Evolutionary conservation across 2,888 invertebrate species (phyloP), one percentile per base, ranked within the genome.

Genomic region (Netelia melanura): DNA sequence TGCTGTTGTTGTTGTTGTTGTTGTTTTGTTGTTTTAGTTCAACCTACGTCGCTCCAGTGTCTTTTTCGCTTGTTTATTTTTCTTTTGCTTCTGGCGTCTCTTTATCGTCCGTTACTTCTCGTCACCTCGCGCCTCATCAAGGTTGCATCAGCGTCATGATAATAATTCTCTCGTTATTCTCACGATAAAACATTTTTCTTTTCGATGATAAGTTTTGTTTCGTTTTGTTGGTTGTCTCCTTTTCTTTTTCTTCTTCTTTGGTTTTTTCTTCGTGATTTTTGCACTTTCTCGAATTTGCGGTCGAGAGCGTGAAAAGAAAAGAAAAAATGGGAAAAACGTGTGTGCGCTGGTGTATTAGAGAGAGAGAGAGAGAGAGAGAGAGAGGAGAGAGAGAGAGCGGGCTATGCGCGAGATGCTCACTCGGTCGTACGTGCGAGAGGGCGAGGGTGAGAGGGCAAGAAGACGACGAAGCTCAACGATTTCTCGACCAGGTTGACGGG

Each of bases 381-480:
- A 1, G 61, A 72, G 74, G 8, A 8, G 6, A 6, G 6, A 6
- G 6, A 38, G 38, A 38, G 38, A 38, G 38, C 38, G 38, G 14
- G 48, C 48, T 48, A 48, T 48, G 21, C 58, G 17, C 58, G 21
- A 58, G 17, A 58, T 58, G 9, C 58, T 58, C 58, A 48, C 48
- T 48, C 48, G 11, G 10, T 48, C 21, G 58, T 58, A 58, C 21
- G 21, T 58, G 38, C 17, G 76, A 65, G 75, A 3, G 65, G 54
- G 76, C 14, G 30, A 54, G 54, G 30, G 61, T 61, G 68, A 56
- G 68, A 58, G 70, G 68, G 70, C 61, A 52, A 70, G 17, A 61
- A 52, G 54, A 65, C 76, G 84, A 77, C 72, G 84, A 74, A 74
- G 64, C 78, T 84, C 84, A 84, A 81, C 78, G 84, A 74, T 81